Conservation (phyloP, 2,113 vertebrate genomes). For the Anoura caudifer region DNA sequence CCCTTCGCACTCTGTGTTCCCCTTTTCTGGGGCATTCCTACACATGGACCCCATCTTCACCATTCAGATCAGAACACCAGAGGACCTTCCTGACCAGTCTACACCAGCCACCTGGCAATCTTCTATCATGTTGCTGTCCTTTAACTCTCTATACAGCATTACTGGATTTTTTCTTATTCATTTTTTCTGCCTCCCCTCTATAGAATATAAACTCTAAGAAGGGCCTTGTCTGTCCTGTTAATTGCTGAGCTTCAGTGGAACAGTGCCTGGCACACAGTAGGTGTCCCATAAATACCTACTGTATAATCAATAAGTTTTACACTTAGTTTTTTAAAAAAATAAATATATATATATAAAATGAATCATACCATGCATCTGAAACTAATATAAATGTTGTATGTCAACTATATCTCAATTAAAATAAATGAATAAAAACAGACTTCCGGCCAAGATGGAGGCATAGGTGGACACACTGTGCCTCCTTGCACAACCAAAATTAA, state of each 20-base stretch:
- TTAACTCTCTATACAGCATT: neutral
- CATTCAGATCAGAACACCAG: neutral
- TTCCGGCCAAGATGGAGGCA: no score
- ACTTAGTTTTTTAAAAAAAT: neutral
- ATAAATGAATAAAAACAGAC: neutral
- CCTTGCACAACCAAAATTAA: no score
- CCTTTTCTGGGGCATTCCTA: neutral
- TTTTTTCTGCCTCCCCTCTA: neutral
- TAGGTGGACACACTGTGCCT: no score
- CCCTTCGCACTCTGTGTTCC: rapidly evolving
- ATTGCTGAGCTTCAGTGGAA: neutral
- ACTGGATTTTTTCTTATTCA: neutral
- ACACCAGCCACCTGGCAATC: neutral
- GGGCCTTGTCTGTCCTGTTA: neutral
- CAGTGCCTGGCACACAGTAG: neutral
- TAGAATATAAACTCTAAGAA: neutral
- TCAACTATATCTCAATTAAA: neutral
- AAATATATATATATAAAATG: neutral
- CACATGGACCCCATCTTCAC: neutral
- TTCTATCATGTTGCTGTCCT: no score
- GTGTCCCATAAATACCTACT: neutral
- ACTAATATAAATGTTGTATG: neutral
- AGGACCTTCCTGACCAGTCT: neutral
- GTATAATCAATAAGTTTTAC: neutral
- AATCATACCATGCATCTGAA: neutral